phyloP scores from a whole-genome alignment of 2,797 vertebrate genomes.

The Pagetopsis macropterus region DNA sequence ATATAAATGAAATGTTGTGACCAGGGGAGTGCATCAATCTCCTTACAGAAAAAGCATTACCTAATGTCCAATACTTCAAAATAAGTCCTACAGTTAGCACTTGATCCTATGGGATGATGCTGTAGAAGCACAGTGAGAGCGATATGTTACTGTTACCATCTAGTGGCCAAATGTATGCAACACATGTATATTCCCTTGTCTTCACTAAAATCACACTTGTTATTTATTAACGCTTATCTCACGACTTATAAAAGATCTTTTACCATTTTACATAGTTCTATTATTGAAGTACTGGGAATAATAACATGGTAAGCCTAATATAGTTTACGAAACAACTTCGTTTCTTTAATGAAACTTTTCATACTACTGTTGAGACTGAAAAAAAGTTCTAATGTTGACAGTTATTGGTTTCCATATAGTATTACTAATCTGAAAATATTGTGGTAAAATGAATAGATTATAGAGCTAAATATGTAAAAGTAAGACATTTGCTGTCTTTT shows the following conservation, averaged over 20 bases:
- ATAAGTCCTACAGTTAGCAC: background rate
- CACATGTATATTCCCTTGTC: background rate
- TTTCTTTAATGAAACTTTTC: background rate
- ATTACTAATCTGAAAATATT: background rate
- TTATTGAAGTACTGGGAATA: background rate
- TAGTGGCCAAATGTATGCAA: constrained; percentile 47
- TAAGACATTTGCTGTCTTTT: background rate
- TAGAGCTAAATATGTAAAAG: background rate
- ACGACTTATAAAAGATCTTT: background rate
- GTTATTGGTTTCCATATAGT: background rate
- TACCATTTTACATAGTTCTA: background rate
- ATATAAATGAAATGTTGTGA: background rate
- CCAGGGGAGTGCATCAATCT: background rate
- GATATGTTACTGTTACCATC: constrained; percentile 53
- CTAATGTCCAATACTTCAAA: background rate
- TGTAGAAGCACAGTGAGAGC: background rate
- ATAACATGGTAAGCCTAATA: background rate
- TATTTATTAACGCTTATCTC: background rate
- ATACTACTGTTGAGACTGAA: background rate
- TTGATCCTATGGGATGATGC: too few species aligned
- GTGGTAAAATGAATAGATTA: background rate
- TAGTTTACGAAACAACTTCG: background rate
- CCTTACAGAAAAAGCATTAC: background rate
- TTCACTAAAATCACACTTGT: background rate
- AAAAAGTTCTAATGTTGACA: background rate